These are phyloP conservation scores for Chascanopsetta lugubris DNA, from an alignment of 2,113 vertebrate species.

Conservation along the genomic window DNA sequence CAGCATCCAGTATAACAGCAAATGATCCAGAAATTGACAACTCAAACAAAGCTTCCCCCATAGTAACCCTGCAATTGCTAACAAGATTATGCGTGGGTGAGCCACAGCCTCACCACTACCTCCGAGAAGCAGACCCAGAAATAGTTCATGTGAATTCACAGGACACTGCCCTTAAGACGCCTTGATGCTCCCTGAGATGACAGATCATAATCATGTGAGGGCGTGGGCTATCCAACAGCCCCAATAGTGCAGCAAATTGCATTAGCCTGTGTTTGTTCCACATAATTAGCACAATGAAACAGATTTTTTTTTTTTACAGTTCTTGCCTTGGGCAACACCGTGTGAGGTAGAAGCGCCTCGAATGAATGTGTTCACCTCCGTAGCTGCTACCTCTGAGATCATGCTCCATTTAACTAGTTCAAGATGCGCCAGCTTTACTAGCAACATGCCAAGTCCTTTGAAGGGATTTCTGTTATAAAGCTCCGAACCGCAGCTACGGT, in stretches of 20 bases:
- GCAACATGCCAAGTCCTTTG: slow-evolving; percentile 38
- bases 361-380: slow-evolving; percentile 43
- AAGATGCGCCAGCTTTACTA: slow-evolving; percentile 63
- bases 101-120: slow-evolving; percentile 20
- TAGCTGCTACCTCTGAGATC: slow-evolving; percentile 55
- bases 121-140: slow-evolving; percentile 25
- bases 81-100: slow-evolving; percentile 56
- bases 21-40: slow-evolving; percentile 56
- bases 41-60: slow-evolving; percentile 48
- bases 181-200: slow-evolving; percentile 35
- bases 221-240: slow-evolving; percentile 37
- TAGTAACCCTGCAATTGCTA: slow-evolving; percentile 43
- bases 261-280: slow-evolving; percentile 51
- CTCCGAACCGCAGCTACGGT: slow-evolving; percentile 36
- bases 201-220: slow-evolving; percentile 53
- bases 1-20: slow-evolving; percentile 43
- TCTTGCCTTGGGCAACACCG: slow-evolving; percentile 45
- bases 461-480: slow-evolving; percentile 42
- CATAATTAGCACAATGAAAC: slow-evolving; percentile 50
- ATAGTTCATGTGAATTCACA: slow-evolving; percentile 38
- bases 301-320: slow-evolving; percentile 41
- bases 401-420: slow-evolving; percentile 56
- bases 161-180: slow-evolving; percentile 25
- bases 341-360: slow-evolving; percentile 59
- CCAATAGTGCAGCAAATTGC: slow-evolving; percentile 57